phyloP scores from a whole-genome alignment of 2,113 vertebrate genomes.

The Catharus fuscescens region DNA sequence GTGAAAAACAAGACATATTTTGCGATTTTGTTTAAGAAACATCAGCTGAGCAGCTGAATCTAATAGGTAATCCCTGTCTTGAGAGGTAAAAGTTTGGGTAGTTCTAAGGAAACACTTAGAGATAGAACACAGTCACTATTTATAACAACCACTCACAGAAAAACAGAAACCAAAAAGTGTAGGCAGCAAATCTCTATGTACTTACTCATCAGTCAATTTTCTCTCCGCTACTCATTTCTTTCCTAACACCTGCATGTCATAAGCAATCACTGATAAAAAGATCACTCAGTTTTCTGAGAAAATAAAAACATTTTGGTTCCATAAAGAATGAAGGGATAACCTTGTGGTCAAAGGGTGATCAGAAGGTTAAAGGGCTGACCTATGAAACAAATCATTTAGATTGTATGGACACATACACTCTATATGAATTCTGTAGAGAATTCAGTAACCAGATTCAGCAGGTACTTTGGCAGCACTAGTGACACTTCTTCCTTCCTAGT shows the following conservation, averaged over 20 bases:
- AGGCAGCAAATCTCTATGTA: slow-evolving; percentile 17
- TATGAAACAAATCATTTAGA: not conserved
- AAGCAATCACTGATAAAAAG: slow-evolving; percentile 3
- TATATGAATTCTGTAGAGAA: not conserved
- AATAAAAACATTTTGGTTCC: not conserved
- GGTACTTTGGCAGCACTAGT: not conserved
- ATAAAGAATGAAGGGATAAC: not conserved
- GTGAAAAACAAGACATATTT: slow-evolving; percentile 1
- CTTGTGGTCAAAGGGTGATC: not conserved
- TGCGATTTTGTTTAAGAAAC: not conserved
- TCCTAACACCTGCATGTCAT: slow-evolving; percentile 34
- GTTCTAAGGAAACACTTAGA: not conserved
- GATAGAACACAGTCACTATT: not conserved
- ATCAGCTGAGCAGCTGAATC: not conserved
- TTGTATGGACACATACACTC: not conserved
- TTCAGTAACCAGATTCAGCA: not conserved
- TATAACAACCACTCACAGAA: slow-evolving; percentile 9
- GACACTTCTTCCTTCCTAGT: not conserved
- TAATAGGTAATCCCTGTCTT: slow-evolving; percentile 10
- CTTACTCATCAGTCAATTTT: slow-evolving; percentile 48
- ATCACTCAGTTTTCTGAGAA: not conserved
- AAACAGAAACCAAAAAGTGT: slow-evolving; percentile 32
- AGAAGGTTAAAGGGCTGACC: not conserved
- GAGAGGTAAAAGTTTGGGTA: not conserved
- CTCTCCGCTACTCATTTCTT: slow-evolving; percentile 35